Evolutionary conservation across 2,888 invertebrate genomes (phyloP), one percentile per base, ranked within the genome.

Genomic region (Andrena marginata): DNA sequence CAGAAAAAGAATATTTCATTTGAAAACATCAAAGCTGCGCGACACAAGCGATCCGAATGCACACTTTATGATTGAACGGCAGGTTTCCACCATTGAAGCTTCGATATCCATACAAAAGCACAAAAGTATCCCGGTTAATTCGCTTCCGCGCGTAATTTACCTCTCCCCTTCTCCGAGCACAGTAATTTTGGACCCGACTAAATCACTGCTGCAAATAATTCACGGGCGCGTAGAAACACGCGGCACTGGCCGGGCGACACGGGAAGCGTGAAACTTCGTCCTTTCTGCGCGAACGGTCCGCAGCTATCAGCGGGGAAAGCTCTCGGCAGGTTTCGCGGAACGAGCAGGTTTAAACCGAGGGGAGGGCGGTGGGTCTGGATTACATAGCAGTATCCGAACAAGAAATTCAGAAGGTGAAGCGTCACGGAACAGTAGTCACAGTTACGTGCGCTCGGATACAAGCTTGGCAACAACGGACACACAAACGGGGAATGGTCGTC

Each of bases 401-500:
- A 86, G 86, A 85, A 87, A 87, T 84, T 82, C 72, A 63, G 63
- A 72, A 72, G 76, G 59, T 64, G 70, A 80, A 75, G 35, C 81
- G 62, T 71, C 68, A 33, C 67, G 71, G 77, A 77, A 72, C 72
- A 49, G 48, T 71, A 60, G 71, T 48, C 69, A 59, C 68, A 35
- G 54, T 42, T 62, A 33, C 65, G 35, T 65, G 48, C 29, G 20
- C 35, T 29, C n/a, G 65, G 2, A 26, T 77, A 29, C 16, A 31
- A 10, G 26, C 33, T 10, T 42, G 54, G 68, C 29, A 69, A 62
- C 60, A 29, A 48, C 64, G 69, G 67, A 48, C 48, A 31, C 62
- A 20, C 59, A 48, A 72, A 63, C 64, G 67, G 13, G 35, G 73
- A 70, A 67, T 60, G 56, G 64, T 59, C 33, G 35, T 33, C 51